Percentiles rank a stretch among this genome's conserved stretches.
Conservation (phyloP, 1,140 invertebrate species). For the Eurytemora carolleeae region DNA sequence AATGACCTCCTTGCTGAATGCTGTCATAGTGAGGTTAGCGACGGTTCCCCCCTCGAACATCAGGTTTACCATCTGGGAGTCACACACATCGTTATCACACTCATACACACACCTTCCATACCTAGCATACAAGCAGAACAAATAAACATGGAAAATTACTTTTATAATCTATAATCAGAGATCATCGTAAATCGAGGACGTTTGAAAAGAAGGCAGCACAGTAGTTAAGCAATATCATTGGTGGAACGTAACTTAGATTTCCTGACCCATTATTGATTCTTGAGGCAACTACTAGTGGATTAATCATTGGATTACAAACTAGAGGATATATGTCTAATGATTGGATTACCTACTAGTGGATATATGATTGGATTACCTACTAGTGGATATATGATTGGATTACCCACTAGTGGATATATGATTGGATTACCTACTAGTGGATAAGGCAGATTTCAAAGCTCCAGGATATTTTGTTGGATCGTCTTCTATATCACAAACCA, state of each 20-base stretch:
- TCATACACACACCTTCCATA: constrained; percentile 30
- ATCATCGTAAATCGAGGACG: too few species aligned
- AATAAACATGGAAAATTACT: too few species aligned
- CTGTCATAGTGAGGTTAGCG: constrained; percentile 11
- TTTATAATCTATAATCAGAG: too few species aligned
- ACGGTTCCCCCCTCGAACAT: constrained; percentile 3
- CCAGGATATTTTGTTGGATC: too few species aligned
- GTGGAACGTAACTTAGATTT: too few species aligned
- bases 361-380: neutral
- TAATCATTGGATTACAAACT: neutral
- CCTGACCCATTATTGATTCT: too few species aligned
- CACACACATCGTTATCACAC: constrained; percentile 29
- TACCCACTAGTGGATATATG: constrained; percentile 8
- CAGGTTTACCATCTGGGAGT: constrained; percentile 24
- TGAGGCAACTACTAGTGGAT: too few species aligned
- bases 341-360: constrained; percentile 8
- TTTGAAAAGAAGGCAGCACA: too few species aligned
- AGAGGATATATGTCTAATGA: neutral
- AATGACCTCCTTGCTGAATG: too few species aligned
- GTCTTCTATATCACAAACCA: constrained; percentile 24
- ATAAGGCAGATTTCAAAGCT: too few species aligned
- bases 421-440: constrained; percentile 8
- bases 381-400: constrained; percentile 9
- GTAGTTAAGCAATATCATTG: too few species aligned
- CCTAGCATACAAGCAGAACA: too few species aligned